These are phyloP conservation scores for Anastatus disparis DNA, from an alignment of 1,140 invertebrate genomes.

Conservation along the genomic window DNA sequence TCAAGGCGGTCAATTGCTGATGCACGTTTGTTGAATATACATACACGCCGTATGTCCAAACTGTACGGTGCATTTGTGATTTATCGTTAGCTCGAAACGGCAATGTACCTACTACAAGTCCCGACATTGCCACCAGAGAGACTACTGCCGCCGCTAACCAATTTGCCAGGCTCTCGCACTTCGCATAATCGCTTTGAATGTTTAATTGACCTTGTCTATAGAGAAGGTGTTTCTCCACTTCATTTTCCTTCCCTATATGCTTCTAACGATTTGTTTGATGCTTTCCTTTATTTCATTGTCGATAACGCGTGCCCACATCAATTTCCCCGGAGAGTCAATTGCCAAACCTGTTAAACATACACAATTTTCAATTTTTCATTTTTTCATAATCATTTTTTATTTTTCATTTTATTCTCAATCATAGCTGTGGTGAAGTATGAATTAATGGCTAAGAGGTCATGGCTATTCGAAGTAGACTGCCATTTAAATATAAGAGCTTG, in stretches of 20 bases:
- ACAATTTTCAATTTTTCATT: no score
- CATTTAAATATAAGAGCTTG: not conserved
- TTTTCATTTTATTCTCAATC: no score
- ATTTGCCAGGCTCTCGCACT: conserved; percentile 14
- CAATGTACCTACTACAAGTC: not conserved
- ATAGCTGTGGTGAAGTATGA: no score
- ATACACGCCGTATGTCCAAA: no score
- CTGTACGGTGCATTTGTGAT: not conserved
- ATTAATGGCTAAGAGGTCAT: conserved; percentile 4
- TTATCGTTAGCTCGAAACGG: conserved; percentile 1
- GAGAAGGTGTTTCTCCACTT: not conserved
- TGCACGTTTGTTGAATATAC: conserved; percentile 8
- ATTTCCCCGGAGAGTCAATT: conserved; percentile 33
- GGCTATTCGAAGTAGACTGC: conserved; percentile 6
- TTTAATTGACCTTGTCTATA: conserved; percentile 27
- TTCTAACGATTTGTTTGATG: no score
- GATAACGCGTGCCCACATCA: not conserved
- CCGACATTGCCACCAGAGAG: conserved; percentile 9
- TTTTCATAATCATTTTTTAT: no score
- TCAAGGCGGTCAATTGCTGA: conserved; percentile 31
- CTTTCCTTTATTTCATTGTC: not conserved
- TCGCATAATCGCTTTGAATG: conserved; percentile 19
- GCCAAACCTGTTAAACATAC: no score
- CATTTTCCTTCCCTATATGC: not conserved
- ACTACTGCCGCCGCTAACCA: conserved; percentile 18